Base-by-base conservation (phyloP, 2,888 invertebrate genomes). In the Graphium colonna region DNA sequence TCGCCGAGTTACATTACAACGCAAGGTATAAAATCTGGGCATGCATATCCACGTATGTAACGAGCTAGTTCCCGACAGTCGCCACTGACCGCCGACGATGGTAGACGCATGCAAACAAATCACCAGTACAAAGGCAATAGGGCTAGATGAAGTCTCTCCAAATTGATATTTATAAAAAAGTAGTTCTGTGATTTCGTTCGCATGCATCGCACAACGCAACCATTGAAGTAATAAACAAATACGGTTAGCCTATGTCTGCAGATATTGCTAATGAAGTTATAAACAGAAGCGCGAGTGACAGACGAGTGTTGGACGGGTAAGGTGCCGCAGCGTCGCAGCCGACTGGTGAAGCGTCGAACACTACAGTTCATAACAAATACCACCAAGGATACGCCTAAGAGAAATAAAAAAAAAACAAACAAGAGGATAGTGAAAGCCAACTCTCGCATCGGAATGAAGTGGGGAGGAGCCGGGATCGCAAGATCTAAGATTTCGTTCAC, bases 21-120 rank as follows among this genome's bases (percentile, higher is more conserved):
- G 61, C 58, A 61, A 56, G 62, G 55, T 59, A 62, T 57, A 65
- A n/a, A n/a, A 77, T 82, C 79, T 78, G 80, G 80, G 79, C 82
- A 83, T 83, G 82, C 82, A 82, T 77, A 72, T 71, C 65, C 17
- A 41, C 17, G n/a, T 17, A 41, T 41, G 33, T 33, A 10, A 33
- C 41, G 39, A 67, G 63, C 65, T 64, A 62, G 67, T 64, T 60
- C 65, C 57, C 49, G 59, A 54, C 33, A n/a, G 56, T 57, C 53
- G 45, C 7, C 12, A 36, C 45, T 16, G 45, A 36, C 45, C 45
- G 36, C n/a, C 36, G 8, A 12, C 9, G 33, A n/a, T n/a, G 12
- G 18, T 3, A 1, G 43, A 33, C 17, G 12, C 36, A 36, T 36
- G 36, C 45, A 46, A 46, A 46, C 33, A 36, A 4, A 36, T 36